These are phyloP conservation scores for Nettapus auritus DNA, from an alignment of 2,113 vertebrate genomes.

Conservation along the genomic window DNA sequence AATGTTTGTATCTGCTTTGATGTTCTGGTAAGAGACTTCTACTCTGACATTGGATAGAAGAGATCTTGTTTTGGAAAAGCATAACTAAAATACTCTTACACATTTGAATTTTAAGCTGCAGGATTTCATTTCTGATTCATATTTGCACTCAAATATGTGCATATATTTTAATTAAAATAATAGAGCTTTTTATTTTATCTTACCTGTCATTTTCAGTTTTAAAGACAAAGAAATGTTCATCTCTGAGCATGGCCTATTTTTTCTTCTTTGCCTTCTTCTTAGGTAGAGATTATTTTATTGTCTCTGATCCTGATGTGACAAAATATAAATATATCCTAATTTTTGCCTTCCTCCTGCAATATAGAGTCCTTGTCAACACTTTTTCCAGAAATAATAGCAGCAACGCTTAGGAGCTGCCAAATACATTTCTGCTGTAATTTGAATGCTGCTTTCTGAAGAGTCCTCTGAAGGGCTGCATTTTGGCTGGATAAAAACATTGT, in stretches of 20 bases:
- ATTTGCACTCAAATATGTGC: slow-evolving; percentile 1
- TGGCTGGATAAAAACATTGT: not conserved
- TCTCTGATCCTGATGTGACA: not conserved
- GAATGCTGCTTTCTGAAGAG: not conserved
- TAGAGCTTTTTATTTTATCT: not conserved
- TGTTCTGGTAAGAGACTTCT: not conserved
- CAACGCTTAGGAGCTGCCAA: not conserved
- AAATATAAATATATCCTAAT: slow-evolving; percentile 25
- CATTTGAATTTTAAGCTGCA: not conserved
- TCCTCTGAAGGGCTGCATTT: not conserved
- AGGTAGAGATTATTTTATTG: not conserved
- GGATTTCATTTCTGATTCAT: not conserved
- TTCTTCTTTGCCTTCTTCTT: not conserved
- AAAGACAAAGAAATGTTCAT: slow-evolving; percentile 22
- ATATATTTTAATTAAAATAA: slow-evolving; percentile 47
- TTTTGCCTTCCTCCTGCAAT: not conserved
- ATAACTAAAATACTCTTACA: not conserved
- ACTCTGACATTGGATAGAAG: not conserved
- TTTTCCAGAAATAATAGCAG: slow-evolving; percentile 15
- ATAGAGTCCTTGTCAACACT: not conserved
- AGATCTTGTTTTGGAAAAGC: slow-evolving; percentile 22
- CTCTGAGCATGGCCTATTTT: not conserved
- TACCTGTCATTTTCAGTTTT: not conserved
- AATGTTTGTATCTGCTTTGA: not conserved
- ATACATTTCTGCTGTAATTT: not conserved